Conservation (phyloP, 2,113 vertebrate genomes). For the Sturnus vulgaris region DNA sequence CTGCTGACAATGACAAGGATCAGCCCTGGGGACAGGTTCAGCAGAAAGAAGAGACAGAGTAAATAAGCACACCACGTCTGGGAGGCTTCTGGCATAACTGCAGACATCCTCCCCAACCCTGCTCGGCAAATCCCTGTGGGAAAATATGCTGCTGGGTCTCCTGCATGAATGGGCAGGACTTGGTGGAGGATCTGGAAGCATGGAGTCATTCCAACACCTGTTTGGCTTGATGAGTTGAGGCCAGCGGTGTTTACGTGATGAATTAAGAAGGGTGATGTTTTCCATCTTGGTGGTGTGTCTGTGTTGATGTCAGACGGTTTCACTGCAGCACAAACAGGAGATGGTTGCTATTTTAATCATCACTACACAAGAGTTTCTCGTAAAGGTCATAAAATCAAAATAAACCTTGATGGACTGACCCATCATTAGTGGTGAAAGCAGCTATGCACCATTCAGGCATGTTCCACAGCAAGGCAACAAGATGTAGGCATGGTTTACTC, state of each 20-base stretch:
- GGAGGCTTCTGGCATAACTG: neutral
- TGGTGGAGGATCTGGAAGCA: neutral
- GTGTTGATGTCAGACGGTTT: neutral
- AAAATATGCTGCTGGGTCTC: neutral
- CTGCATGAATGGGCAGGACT: neutral
- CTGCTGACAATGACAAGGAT: neutral
- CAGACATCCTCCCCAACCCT: neutral
- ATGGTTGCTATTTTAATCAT: slow-evolving; percentile 38
- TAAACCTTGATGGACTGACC: slow-evolving; percentile 23
- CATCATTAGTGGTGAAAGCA: slow-evolving; percentile 51
- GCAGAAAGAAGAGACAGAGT: neutral
- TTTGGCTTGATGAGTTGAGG: neutral
- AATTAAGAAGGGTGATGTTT: neutral
- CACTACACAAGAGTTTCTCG: slow-evolving; percentile 6
- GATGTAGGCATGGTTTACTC: neutral
- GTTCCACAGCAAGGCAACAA: neutral
- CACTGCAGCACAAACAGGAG: neutral
- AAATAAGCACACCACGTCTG: neutral
- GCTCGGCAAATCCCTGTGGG: neutral
- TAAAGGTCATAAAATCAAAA: slow-evolving; percentile 54
- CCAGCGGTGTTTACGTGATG: neutral
- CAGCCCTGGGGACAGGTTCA: neutral
- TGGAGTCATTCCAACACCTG: neutral
- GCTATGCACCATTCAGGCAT: neutral
- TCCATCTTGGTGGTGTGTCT: neutral